Conservation (phyloP, 1,140 invertebrate species). For the Drosophila tani region DNA sequence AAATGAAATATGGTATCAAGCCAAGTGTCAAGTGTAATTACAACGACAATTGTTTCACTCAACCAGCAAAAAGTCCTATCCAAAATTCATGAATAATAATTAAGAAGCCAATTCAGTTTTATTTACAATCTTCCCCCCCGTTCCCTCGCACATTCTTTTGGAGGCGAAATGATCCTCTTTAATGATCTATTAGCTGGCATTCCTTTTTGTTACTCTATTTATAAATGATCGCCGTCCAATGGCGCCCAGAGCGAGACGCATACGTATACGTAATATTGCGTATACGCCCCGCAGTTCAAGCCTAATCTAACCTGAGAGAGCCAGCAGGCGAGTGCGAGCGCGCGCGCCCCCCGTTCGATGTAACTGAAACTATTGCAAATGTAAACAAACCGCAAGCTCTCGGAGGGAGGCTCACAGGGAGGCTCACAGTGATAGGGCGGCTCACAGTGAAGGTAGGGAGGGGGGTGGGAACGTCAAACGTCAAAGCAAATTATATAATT, state of each 20-base stretch:
- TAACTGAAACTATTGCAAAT: slow-evolving; percentile 49
- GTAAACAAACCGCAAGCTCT: slow-evolving; percentile 48
- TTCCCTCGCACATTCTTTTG: no score
- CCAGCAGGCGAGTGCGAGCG: not conserved
- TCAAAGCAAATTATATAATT: slow-evolving; percentile 77
- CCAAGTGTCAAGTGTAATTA: not conserved
- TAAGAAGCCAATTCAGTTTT: not conserved
- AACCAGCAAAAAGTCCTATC: no score
- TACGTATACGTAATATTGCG: slow-evolving; percentile 70
- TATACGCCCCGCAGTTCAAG: slow-evolving; percentile 38
- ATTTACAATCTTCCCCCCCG: not conserved
- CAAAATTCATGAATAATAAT: not conserved
- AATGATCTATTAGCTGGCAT: slow-evolving; percentile 47
- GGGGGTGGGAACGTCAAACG: slow-evolving; percentile 30
- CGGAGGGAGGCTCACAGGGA: not conserved
- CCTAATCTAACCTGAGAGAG: slow-evolving; percentile 10
- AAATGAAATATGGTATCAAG: slow-evolving; percentile 1
- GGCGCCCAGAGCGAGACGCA: slow-evolving; percentile 33
- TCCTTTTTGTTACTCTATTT: slow-evolving; percentile 49
- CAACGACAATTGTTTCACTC: slow-evolving; percentile 1
- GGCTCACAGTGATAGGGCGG: not conserved
- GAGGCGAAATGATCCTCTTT: slow-evolving; percentile 17
- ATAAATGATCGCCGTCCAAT: slow-evolving; percentile 56
- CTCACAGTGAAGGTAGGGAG: no score
- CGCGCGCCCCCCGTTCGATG: slow-evolving; percentile 9